Base-by-base conservation (phyloP, 2,888 invertebrate genomes). In the Dryobota labecula region DNA sequence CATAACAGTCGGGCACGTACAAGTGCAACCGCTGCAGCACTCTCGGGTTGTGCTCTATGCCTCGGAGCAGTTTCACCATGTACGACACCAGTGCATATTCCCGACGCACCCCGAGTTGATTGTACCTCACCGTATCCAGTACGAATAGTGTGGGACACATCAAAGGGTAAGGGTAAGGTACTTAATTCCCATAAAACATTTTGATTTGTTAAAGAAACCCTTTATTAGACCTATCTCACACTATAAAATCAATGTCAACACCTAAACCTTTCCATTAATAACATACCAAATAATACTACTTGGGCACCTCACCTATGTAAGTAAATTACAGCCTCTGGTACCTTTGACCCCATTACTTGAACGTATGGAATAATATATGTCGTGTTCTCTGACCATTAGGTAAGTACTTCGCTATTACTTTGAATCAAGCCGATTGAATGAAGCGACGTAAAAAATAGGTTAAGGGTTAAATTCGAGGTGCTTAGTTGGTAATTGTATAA, bases 371-470 rank as follows among this genome's bases (percentile, higher is more conserved):
- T 80, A 75, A 67, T 72, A 67, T 72, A 77, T 84, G 74, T 74
- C 84, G 84, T 84, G 84, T 73, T 74, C 60, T 45, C 47, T 68
- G 70, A 61, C 72, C 69, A 84, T 83, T 84, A 83, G 43, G 66
- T 70, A 66, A 33, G 53, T 69, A 65, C 72, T 72, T 76, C 58
- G 66, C 41, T 71, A 73, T 73, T 78, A 76, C 60, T 79, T 73
- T 63, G 72, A 80, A 80, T 73, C 62, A 68, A 80, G 57, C 49
- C 33, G 51, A 75, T 80, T 80, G 76, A 77, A 84, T 69, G 75
- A 65, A 75, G 69, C 51, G 38, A 56, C 72, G 41, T 63, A 64
- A 61, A 80, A 76, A 77, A 70, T 66, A 57, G 43, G 33, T 70
- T 62, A 65, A 13, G 49, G 41, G 57, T 62, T 76, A 38, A 53